Evolutionary conservation across 2,888 invertebrate genomes (phyloP), one percentile per base, ranked within the genome.

Genomic region (Patella ulyssiponensis): DNA sequence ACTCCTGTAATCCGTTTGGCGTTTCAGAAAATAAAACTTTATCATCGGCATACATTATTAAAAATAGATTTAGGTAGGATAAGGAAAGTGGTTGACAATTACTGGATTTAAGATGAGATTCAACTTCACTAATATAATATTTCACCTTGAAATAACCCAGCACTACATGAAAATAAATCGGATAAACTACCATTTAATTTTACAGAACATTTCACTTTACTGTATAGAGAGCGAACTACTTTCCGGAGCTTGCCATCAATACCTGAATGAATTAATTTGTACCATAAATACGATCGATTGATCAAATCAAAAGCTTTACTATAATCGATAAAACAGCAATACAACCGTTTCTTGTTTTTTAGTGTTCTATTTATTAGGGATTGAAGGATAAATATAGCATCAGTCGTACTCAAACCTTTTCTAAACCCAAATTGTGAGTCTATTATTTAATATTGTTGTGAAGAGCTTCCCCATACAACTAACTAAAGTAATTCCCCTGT

Each of bases 351-450:
- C 17, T 20, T 58, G 20, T 17, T n/a, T 58, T 58, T 58, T 58
- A 58, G 20, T 58, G 58, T 58, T 58, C n/a, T 58, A 14, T 58
- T 58, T n/a, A 58, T 58, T 12, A 58, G 14, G 58, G 58, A 7
- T 20, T 58, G 58, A n/a, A 58, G 58, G 17, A 58, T 58, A 20
- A 58, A 58, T n/a, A 58, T 58, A 58, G 58, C 58, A 64, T 64
- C 64, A 14, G 64, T 64, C 7, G 64, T 64, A 64, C 64, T 20
- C 7, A 64, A 14, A n/a, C 23, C 23, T 64, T 64, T 64, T 64
- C 64, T 64, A n/a, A 64, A 64, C 2, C 64, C 64, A n/a, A 64
- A 64, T n/a, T 64, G 64, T 9, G 64, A 27, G 27, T 27, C 27
- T 27, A 27, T 27, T 27, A 27, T 27, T 3, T 27, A 27, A 27